Base-by-base conservation (phyloP, 2,888 invertebrate genomes). In the Allacma fusca region DNA sequence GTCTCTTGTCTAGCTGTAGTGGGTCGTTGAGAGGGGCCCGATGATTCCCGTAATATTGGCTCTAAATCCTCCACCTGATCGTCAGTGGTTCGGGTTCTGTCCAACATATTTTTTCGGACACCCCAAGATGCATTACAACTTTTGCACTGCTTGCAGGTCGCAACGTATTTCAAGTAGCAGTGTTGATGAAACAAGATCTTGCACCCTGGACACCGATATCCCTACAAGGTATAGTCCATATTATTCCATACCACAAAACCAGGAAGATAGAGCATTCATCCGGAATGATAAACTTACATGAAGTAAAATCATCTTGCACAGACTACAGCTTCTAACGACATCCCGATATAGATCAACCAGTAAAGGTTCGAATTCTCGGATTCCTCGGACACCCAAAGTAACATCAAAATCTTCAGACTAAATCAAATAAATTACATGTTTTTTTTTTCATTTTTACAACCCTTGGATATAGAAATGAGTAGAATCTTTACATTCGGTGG, bases 351-450 rank as follows among this genome's bases (percentile, higher is more conserved):
- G 19, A 57, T 79, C 79, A 40, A 26, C 40, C 1, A 79, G 65
- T 5, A 79, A n/a, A n/a, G 79, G 77, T 72, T 78, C 78, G 57
- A 78, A 78, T 64, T 78, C 78, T 21, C 78, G 70, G 9, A 78
- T 26, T n/a, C 71, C 67, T 40, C 78, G 43, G 5, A 78, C 64
- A 21, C 78, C 78, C 12, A 78, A 40, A 34, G 76, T 76, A 0
- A 76, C 70, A 43, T 76, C 76, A 43, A 69, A 75, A 4, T 75
- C 26, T 29, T 34, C 23, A 4, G 50, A 13, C 50, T 19, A n/a
- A 2, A 12, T n/a, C 23, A 26, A 23, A 1, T 26, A 2, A 13
- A 12, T 26, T 9, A 7, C 12, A 64, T 13, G 2, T 13, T 24
- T 12, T 64, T 24, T 50, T 2, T 50, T 13, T 40, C 40, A 13